Conservation (phyloP, 2,797 vertebrate genomes). For the Dendrocincla tyrannina region DNA sequence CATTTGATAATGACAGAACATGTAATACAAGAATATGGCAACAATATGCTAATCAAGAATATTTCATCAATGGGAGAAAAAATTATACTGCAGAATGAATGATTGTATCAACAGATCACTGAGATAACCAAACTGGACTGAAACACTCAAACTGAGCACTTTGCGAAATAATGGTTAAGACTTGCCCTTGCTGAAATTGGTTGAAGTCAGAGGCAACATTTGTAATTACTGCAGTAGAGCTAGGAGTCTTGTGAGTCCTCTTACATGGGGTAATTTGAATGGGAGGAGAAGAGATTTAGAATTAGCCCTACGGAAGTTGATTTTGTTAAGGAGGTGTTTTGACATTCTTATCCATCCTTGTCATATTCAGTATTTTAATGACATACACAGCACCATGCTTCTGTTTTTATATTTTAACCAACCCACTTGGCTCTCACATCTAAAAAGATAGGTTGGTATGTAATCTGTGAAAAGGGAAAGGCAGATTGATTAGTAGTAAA, state of each 20-base stretch:
- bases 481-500: neutral
- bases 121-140: neutral
- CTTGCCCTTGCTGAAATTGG: neutral
- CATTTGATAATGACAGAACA: neutral
- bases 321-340: conserved; percentile 5
- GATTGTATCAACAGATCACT: neutral
- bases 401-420: neutral
- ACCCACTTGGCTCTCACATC: neutral
- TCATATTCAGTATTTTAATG: neutral
- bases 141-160: neutral
- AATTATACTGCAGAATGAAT: neutral
- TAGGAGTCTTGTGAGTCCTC: neutral
- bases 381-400: neutral
- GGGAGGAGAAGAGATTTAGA: neutral
- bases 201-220: neutral
- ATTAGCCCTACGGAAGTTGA: neutral
- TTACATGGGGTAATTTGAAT: neutral
- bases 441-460: neutral
- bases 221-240: neutral
- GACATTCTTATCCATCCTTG: neutral
- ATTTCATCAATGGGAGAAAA: neutral
- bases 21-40: neutral
- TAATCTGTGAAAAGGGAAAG: neutral
- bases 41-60: neutral
- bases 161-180: neutral